Conservation (phyloP, 2,888 invertebrate species). For the Cheilosia impressa region DNA sequence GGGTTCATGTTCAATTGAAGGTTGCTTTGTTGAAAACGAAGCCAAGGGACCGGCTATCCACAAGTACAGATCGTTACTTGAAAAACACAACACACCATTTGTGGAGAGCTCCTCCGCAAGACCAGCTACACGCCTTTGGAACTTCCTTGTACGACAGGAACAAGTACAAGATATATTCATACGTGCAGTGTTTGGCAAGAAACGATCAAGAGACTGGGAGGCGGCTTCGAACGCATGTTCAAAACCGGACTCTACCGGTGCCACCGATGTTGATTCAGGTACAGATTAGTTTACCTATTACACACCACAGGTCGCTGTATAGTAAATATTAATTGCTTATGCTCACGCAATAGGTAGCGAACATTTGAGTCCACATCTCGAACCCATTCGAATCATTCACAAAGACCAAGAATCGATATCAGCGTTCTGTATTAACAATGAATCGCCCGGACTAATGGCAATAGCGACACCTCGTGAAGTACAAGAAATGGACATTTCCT, state of each 20-base stretch:
- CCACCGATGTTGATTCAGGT: constrained; percentile 62
- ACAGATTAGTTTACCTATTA: neutral
- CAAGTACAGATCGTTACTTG: constrained; percentile 95
- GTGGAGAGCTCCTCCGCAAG: constrained; percentile 89
- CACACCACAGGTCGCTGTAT: neutral
- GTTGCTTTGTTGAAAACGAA: constrained; percentile 92
- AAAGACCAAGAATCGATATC: constrained; percentile 99
- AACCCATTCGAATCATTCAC: constrained; percentile 97
- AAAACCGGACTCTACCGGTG: constrained; percentile 62
- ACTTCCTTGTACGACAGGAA: constrained; percentile 96
- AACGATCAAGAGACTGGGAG: constrained; percentile 82
- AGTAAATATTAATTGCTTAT: neutral
- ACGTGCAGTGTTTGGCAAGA: constrained; percentile 95
- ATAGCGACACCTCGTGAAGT: constrained; percentile 98
- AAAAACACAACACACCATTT: constrained; percentile 98
- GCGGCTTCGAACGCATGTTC: constrained; percentile 65
- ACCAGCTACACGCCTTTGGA: constrained; percentile 94
- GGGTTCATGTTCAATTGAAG: constrained; percentile 80
- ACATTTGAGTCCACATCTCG: constrained; percentile 83
- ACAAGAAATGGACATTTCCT: constrained; percentile 98
- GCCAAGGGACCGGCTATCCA: constrained; percentile 92
- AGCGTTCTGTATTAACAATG: constrained; percentile 98
- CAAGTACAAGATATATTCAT: constrained; percentile 97
- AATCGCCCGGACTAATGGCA: constrained; percentile 92
- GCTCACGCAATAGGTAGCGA: constrained; percentile 64